phyloP scores from a whole-genome alignment of 2,113 vertebrate species.

The Lepus timidus region DNA sequence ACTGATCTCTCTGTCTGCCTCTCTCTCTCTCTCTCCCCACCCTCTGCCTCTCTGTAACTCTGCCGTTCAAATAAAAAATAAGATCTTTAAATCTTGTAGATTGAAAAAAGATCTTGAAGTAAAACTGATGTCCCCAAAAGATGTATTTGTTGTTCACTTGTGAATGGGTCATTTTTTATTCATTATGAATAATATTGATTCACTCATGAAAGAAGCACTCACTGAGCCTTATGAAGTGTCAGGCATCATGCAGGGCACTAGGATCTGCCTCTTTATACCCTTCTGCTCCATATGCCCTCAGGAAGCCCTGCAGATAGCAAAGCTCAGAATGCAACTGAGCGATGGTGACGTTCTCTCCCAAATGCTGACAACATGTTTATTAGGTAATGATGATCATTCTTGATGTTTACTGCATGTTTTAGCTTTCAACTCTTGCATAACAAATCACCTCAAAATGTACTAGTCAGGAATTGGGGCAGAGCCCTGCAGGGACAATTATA shows the following conservation, averaged over 20 bases:
- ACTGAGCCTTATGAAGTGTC: neutral
- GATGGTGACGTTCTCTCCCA: neutral
- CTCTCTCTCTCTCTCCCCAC: no score
- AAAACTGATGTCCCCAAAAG: neutral
- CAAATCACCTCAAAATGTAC: neutral
- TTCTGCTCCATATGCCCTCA: neutral
- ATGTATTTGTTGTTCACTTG: neutral
- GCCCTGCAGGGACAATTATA: neutral
- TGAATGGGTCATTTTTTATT: neutral
- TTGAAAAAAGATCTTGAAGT: neutral
- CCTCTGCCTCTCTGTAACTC: no score
- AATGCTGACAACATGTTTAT: neutral
- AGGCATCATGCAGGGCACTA: neutral
- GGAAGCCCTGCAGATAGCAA: neutral
- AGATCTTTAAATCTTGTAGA: neutral
- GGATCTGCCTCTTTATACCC: neutral
- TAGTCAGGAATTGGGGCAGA: neutral
- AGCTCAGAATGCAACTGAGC: neutral
- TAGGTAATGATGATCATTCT: neutral
- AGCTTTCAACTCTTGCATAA: neutral
- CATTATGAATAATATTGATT: neutral
- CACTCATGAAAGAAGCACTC: neutral
- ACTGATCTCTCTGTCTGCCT: no score
- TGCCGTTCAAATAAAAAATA: no score
- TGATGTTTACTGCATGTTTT: neutral